These are phyloP conservation scores for Sussaba pulchella DNA, from an alignment of 2,888 invertebrate genomes.

Conservation along the genomic window DNA sequence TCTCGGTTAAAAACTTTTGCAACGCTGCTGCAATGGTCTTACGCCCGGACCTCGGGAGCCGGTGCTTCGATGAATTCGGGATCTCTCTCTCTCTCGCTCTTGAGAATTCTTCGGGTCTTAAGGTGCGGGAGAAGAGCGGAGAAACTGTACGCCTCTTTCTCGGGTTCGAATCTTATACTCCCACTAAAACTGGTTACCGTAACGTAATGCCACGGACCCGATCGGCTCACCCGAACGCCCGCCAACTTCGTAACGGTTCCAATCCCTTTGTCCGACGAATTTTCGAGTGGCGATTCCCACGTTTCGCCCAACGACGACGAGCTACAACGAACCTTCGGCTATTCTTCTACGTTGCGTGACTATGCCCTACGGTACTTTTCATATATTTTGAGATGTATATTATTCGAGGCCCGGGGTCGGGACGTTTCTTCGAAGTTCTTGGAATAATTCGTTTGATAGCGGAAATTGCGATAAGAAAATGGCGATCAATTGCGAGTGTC, in stretches of 20 bases:
- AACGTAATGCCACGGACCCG: conserved; percentile 70
- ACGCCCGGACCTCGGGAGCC: not conserved
- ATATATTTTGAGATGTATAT: not conserved
- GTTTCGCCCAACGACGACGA: conserved; percentile 66
- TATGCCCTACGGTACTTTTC: conserved; percentile 3
- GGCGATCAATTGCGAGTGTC: too few relatives aligned
- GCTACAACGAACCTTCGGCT: conserved; percentile 9
- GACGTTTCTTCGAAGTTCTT: too few relatives aligned
- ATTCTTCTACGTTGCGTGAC: conserved; percentile 1
- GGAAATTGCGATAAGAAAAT: too few relatives aligned
- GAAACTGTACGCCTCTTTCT: conserved; percentile 35
- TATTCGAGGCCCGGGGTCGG: too few relatives aligned
- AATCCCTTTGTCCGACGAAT: conserved; percentile 66
- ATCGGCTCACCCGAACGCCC: conserved; percentile 55
- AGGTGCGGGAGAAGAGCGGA: conserved; percentile 19
- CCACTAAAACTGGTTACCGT: conserved; percentile 73
- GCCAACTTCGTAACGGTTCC: conserved; percentile 60
- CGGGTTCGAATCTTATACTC: conserved; percentile 58
- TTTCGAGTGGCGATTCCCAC: conserved; percentile 66
- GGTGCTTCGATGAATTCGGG: conserved; percentile 15
- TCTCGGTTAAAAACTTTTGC: conserved; percentile 37
- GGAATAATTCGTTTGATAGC: too few relatives aligned
- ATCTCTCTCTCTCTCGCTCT: conserved; percentile 16
- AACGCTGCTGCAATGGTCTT: conserved; percentile 4
- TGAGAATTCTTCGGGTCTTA: too few relatives aligned